Evolutionary conservation across 1,140 invertebrate species (phyloP).

Genomic region (Nasonia giraulti): DNA sequence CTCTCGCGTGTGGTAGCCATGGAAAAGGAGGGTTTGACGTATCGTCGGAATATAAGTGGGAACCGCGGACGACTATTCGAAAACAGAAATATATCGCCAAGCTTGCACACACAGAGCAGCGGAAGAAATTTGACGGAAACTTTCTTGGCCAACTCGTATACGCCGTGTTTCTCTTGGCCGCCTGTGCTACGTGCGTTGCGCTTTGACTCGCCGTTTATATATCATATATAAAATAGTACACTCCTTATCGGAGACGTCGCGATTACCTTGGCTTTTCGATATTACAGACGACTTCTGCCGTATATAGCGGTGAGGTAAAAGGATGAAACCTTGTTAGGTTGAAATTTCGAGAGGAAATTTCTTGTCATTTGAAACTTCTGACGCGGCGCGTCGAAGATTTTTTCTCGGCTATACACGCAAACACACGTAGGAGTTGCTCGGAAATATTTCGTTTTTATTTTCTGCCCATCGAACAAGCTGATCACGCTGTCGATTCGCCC

Average conservation of each 20-base stretch:
- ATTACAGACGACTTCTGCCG: not conserved
- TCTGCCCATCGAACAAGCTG: not conserved
- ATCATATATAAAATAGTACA: not conserved
- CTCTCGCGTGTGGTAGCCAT: not conserved
- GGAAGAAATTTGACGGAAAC: not conserved
- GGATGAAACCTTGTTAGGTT: not conserved
- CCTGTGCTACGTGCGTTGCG: too few species aligned
- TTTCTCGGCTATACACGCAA: too few species aligned
- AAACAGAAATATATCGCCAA: not conserved
- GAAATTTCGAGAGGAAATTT: not conserved
- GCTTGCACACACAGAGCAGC: not conserved
- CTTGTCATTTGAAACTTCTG: not conserved
- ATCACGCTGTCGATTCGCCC: not conserved
- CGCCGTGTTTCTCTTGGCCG: not conserved
- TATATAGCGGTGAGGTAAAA: not conserved
- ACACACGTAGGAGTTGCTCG: not conserved
- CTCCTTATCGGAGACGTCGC: constrained; percentile 12
- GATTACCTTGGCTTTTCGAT: not conserved
- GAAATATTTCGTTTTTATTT: not conserved
- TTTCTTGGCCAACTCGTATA: not conserved
- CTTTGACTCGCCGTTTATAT: not conserved
- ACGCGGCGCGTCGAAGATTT: not conserved
- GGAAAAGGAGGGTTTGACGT: not conserved
- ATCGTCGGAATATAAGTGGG: not conserved
- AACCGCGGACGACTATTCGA: not conserved